Evolutionary conservation across 2,113 vertebrate species (phyloP), one percentile per base, ranked within the genome.

Genomic region (Thunnus thynnus): DNA sequence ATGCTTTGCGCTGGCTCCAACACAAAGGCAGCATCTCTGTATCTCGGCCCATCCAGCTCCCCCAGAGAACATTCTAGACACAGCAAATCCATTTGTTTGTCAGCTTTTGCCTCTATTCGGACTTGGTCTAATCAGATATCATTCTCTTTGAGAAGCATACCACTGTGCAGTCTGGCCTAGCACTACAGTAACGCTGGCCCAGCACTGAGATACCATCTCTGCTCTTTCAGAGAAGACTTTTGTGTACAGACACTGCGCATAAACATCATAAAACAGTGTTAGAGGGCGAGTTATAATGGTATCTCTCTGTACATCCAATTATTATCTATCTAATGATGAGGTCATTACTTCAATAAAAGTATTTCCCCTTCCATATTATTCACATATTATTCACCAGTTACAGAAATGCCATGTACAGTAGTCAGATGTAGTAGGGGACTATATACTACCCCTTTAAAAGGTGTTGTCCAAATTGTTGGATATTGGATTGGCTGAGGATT

Each of bases 81-180:
- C 85, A 87, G 90, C 82, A 90, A 92, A 94, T 93, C 92, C 88
- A 94, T 92, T 92, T 93, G 92, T 93, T 91, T 93, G 91, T 93
- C 88, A 93, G 91, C 88, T 87, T 79, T 80, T 77, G 87, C 87
- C 72, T 71, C 76, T 55, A 70, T 84, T 84, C 77, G 48, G 82
- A 82, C 81, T 82, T 36, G 60, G 78, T 87, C 88, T 89, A 92
- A 93, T 93, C 91, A 93, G 92, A 93, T 93, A 91, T 86, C 79
- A 84, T 88, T 92, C 89, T 87, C 56, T 88, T 77, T 86, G 85
- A 85, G 88, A 86, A 72, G 67, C 80, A 57, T 30, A 74, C 78
- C 66, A 56, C 76, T 83, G 86, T 86, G 83, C 84, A 65, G 76
- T 36, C 55, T 60, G 57, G 80, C 65, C 80, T 48, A n/a, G 72